phyloP scores from a whole-genome alignment of 2,113 vertebrate species.

The Platysteira castanea region DNA sequence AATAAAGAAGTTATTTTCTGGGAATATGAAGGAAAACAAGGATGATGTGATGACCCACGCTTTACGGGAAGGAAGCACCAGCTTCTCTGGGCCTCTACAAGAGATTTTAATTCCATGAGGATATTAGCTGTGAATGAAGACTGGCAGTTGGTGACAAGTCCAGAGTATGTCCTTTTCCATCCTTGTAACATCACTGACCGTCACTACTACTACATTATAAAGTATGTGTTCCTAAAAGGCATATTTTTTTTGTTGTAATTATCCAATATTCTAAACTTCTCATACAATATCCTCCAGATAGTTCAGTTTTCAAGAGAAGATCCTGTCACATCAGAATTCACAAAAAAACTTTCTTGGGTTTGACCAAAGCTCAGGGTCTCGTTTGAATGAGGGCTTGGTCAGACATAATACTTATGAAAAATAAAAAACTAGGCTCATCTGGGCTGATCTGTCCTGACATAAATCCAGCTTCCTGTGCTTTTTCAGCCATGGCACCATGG shows the following conservation, averaged over 20 bases:
- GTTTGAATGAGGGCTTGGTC: neutral
- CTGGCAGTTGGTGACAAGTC: neutral
- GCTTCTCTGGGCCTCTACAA: neutral
- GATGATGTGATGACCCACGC: neutral
- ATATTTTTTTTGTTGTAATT: neutral
- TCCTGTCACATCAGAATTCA: neutral
- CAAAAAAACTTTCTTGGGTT: neutral
- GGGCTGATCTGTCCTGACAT: neutral
- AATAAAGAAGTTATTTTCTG: neutral
- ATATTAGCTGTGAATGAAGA: neutral
- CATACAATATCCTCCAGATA: neutral
- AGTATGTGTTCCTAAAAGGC: neutral
- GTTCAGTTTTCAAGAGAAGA: neutral
- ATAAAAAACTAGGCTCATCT: neutral
- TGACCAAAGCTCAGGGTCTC: neutral
- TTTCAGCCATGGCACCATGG: neutral
- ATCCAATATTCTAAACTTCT: neutral
- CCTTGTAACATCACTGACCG: neutral
- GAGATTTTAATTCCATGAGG: neutral
- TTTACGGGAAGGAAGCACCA: neutral
- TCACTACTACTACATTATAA: neutral
- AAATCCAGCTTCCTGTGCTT: neutral
- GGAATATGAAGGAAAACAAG: neutral
- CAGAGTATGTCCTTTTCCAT: neutral
- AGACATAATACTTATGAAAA: accelerated